Conservation (phyloP, 2,888 invertebrate genomes). For the Lissocephala sabroskyi region DNA sequence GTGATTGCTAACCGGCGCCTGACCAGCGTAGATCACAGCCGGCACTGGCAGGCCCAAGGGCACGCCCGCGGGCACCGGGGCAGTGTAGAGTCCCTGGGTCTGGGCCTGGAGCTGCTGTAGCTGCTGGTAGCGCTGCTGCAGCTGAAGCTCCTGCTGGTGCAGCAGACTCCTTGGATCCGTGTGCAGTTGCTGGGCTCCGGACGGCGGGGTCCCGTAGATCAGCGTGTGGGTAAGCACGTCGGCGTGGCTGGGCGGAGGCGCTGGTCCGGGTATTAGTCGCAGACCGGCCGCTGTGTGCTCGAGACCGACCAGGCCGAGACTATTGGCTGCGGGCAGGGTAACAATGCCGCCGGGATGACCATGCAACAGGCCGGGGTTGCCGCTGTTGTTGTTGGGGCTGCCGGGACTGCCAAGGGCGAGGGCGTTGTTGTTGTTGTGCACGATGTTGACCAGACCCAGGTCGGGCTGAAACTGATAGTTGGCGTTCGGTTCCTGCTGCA, state of each 20-base stretch:
- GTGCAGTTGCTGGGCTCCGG: slow-evolving; percentile 58
- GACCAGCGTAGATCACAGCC: slow-evolving; percentile 31
- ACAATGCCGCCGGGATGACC: slow-evolving; percentile 27
- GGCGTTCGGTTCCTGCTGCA: slow-evolving; percentile 72
- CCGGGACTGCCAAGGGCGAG: too few relatives aligned
- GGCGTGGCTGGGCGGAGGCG: slow-evolving; percentile 38
- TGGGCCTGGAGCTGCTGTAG: slow-evolving; percentile 70
- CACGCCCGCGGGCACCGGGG: slow-evolving; percentile 41
- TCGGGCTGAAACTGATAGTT: slow-evolving; percentile 72
- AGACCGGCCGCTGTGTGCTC: slow-evolving; percentile 50
- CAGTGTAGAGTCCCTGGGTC: slow-evolving; percentile 64
- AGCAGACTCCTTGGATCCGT: slow-evolving; percentile 67
- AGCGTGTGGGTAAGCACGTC: slow-evolving; percentile 70
- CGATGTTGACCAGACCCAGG: slow-evolving; percentile 71
- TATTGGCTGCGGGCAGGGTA: slow-evolving; percentile 40
- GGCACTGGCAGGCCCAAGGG: background rate
- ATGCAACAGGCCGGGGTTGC: slow-evolving; percentile 3
- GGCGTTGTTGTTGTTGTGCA: slow-evolving; percentile 40
- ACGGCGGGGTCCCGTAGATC: slow-evolving; percentile 69
- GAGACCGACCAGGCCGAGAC: slow-evolving; percentile 37
- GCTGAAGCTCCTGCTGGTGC: slow-evolving; percentile 70
- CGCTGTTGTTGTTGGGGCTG: slow-evolving; percentile 13
- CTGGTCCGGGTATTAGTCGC: slow-evolving; percentile 34
- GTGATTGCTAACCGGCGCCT: background rate
- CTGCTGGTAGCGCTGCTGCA: slow-evolving; percentile 71